Percentiles rank a stretch among this genome's conserved stretches.
Evolutionary conservation across 1,140 invertebrate species (phyloP).

Genomic region (Drosophila grimshawi): DNA sequence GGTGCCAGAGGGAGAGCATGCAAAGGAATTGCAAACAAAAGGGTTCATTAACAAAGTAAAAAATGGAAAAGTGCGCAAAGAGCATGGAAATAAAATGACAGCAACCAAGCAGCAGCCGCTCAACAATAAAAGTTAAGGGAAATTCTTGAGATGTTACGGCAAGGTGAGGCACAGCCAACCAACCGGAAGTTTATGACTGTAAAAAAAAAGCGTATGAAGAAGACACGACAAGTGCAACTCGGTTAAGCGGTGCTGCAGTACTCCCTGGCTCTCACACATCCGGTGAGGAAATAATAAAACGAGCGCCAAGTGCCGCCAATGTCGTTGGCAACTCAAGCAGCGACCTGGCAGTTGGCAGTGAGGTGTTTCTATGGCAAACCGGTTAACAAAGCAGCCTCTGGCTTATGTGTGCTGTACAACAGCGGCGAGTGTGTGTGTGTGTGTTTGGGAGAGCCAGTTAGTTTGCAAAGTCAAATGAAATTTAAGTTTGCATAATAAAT

Average conservation of each 20-base stretch:
- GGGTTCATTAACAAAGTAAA: slow-evolving; percentile 82
- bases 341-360: slow-evolving; percentile 5
- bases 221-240: slow-evolving; percentile 37
- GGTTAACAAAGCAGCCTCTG: slow-evolving; percentile 27
- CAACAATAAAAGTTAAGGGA: slow-evolving; percentile 6
- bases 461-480: slow-evolving; percentile 62
- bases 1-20: slow-evolving; percentile 36
- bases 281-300: slow-evolving; percentile 53
- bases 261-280: slow-evolving; percentile 35
- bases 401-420: background rate
- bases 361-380: slow-evolving; percentile 32
- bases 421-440: background rate
- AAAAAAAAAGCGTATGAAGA: slow-evolving; percentile 48
- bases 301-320: slow-evolving; percentile 38
- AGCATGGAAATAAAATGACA: slow-evolving; percentile 48
- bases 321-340: slow-evolving; percentile 3
- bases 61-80: slow-evolving; percentile 62
- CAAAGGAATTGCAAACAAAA: slow-evolving; percentile 73
- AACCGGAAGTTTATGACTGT: slow-evolving; percentile 71
- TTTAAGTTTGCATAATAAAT: slow-evolving; percentile 66
- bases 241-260: slow-evolving; percentile 30
- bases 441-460: slow-evolving; percentile 20
- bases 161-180: slow-evolving; percentile 38
- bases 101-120: slow-evolving; percentile 5
- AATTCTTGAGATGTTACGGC: slow-evolving; percentile 18